Percentiles rank a stretch among this genome's conserved stretches.
Evolutionary conservation across 2,113 vertebrate species (phyloP).

Genomic region (Phyllopteryx taeniolatus): DNA sequence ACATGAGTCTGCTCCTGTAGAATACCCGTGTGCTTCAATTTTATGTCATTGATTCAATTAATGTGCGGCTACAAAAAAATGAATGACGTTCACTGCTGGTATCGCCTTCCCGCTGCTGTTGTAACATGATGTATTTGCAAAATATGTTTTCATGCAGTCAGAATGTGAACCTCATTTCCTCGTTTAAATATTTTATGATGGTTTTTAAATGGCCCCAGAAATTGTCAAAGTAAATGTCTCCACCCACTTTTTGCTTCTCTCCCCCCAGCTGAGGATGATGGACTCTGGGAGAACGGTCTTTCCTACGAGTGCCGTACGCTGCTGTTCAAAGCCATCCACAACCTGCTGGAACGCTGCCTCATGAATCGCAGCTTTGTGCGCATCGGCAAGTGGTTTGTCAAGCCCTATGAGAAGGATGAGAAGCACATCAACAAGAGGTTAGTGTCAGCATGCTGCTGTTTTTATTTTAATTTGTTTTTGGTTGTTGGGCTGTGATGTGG

Average conservation of each 20-base stretch:
- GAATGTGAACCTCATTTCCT: not conserved
- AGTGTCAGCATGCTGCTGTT: not conserved
- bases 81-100: not conserved
- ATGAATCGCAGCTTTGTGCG: conserved; percentile 92
- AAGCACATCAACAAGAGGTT: conserved; percentile 80
- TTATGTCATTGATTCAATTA: not conserved
- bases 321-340: conserved; percentile 96
- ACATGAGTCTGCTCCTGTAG: not conserved
- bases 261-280: conserved; percentile 81
- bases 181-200: not conserved
- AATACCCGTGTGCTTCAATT: not conserved
- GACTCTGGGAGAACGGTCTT: conserved; percentile 93
- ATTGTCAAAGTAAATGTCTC: not conserved
- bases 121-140: not conserved
- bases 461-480: not conserved
- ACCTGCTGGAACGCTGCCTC: conserved; percentile 89
- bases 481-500: conserved; percentile 7
- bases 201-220: not conserved
- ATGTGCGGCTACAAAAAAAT: not conserved
- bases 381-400: conserved; percentile 94
- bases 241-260: conserved; percentile 1
- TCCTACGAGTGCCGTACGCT: conserved; percentile 96
- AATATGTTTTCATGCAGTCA: not conserved
- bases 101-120: not conserved
- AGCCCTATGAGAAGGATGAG: conserved; percentile 93